A percentile compares a stretch with the other conserved stretches of the same genome.
These are phyloP conservation scores for Tympanuchus pallidicinctus DNA, from an alignment of 2,113 vertebrate genomes.

Conservation along the genomic window DNA sequence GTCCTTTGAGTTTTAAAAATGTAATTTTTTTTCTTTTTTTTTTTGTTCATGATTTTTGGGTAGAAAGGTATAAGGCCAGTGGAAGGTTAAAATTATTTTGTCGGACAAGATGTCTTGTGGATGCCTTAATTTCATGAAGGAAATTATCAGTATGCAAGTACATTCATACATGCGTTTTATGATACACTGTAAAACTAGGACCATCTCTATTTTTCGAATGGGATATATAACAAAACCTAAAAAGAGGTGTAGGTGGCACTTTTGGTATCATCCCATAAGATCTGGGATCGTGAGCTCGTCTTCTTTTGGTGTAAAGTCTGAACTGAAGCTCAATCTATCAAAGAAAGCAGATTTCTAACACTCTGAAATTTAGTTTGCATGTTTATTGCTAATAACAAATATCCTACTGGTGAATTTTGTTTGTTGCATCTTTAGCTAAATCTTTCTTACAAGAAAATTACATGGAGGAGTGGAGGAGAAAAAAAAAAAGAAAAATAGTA, in stretches of 20 bases:
- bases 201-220: not conserved
- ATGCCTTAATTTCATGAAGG: not conserved
- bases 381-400: not conserved
- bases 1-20: not conserved
- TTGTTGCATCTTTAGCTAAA: not conserved
- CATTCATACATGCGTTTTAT: not conserved
- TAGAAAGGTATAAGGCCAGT: not conserved
- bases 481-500: not conserved
- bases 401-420: not conserved
- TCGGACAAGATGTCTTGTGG: conserved; percentile 26
- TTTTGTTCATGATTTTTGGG: not conserved
- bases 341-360: conserved; percentile 6
- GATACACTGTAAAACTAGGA: not conserved
- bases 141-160: not conserved
- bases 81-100: not conserved
- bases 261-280: not conserved
- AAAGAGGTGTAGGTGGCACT: not conserved
- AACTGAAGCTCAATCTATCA: not conserved
- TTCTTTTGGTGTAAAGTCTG: not conserved
- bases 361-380: not conserved
- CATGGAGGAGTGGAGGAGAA: not conserved
- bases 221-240: not conserved
- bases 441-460: not conserved
- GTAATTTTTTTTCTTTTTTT: not conserved
- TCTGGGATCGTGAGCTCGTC: not conserved